Percentiles rank a stretch among this genome's conserved stretches.
Evolutionary conservation across 2,113 vertebrate genomes (phyloP).

Genomic region (Melanostigma gelatinosum): DNA sequence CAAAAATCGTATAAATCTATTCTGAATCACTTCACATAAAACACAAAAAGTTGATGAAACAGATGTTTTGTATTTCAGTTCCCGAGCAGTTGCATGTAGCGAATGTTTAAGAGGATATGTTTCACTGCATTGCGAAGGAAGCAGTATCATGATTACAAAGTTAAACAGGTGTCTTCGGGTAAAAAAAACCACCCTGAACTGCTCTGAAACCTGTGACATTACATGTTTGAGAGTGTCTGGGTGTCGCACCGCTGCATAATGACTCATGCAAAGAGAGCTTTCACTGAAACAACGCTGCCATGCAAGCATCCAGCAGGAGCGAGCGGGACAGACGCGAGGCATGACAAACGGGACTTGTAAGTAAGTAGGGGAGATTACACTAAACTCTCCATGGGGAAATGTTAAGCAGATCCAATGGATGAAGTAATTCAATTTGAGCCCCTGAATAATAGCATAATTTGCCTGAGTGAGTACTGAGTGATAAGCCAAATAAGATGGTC

Average conservation of each 20-base stretch:
- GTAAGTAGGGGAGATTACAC: conserved; percentile 72
- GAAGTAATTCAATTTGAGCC: conserved; percentile 79
- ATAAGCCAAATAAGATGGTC: conserved; percentile 21
- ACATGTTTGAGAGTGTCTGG: neutral
- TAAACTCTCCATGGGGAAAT: conserved; percentile 76
- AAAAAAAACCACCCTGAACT: neutral
- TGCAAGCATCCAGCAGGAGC: conserved; percentile 21
- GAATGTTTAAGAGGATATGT: neutral
- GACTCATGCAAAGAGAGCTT: conserved; percentile 10
- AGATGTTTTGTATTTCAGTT: neutral
- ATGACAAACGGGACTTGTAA: conserved; percentile 69
- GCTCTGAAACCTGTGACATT: neutral
- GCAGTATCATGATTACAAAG: neutral
- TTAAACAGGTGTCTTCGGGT: neutral
- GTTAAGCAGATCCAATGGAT: conserved; percentile 76
- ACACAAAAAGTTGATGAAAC: neutral
- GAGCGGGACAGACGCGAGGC: conserved; percentile 25
- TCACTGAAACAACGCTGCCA: too few relatives aligned
- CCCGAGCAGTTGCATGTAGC: neutral
- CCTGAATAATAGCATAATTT: conserved; percentile 80
- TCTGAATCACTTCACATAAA: neutral
- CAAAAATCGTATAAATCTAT: too few relatives aligned
- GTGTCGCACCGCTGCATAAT: neutral
- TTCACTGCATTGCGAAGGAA: neutral
- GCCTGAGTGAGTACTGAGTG: conserved; percentile 27